phyloP scores from a whole-genome alignment of 1,140 invertebrate genomes.

The Chelonus insularis region DNA sequence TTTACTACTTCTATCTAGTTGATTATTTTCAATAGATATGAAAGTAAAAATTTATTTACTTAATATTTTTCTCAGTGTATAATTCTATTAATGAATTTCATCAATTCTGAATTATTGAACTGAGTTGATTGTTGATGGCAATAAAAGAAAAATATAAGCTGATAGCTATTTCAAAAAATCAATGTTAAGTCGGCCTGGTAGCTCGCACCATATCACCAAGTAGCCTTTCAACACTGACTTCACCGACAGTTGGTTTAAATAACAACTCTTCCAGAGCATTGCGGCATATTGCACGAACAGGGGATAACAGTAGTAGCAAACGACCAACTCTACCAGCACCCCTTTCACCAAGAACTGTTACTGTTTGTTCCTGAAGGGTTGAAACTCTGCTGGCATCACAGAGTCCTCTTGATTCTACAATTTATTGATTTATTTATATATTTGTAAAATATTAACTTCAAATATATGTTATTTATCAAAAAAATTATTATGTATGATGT shows the following conservation, averaged over 20 bases:
- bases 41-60: too few relatives aligned
- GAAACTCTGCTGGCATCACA: conserved; percentile 67
- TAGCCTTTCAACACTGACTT: conserved; percentile 70
- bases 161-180: neutral
- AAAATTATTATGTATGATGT: too few relatives aligned
- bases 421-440: conserved; percentile 25
- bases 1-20: too few relatives aligned
- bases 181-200: conserved; percentile 30
- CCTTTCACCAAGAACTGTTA: conserved; percentile 72
- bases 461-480: too few relatives aligned
- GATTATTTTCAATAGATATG: too few relatives aligned
- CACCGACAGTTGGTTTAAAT: conserved; percentile 72
- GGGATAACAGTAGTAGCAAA: conserved; percentile 71
- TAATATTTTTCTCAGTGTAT: too few relatives aligned
- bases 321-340: conserved; percentile 70
- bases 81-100: too few relatives aligned
- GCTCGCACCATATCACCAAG: conserved; percentile 65
- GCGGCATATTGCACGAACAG: conserved; percentile 62
- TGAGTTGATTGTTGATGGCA: too few relatives aligned
- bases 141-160: neutral
- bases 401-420: conserved; percentile 69
- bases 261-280: conserved; percentile 67
- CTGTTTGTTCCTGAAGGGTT: conserved; percentile 76
- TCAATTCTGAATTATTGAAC: too few relatives aligned
- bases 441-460: too few relatives aligned